Percentiles rank a stretch among this genome's conserved stretches.
These are phyloP conservation scores for Lymantria dispar DNA, from an alignment of 2,888 invertebrate genomes.

Conservation along the genomic window DNA sequence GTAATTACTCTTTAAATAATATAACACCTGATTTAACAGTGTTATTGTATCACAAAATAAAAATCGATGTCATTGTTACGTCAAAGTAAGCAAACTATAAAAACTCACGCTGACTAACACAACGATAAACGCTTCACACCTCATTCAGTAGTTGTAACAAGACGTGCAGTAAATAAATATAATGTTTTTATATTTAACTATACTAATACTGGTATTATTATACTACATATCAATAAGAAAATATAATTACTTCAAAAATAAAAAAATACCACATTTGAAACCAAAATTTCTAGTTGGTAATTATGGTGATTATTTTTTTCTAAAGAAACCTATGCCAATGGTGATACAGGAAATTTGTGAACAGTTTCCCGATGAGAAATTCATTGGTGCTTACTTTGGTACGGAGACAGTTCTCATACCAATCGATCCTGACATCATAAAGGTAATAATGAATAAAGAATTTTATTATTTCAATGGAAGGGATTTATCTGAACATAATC, in stretches of 20 bases:
- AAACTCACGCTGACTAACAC: too few relatives aligned
- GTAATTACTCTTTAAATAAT: too few relatives aligned
- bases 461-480: slow-evolving; percentile 44
- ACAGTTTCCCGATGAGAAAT: slow-evolving; percentile 39
- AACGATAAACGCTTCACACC: too few relatives aligned
- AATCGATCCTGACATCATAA: slow-evolving; percentile 44
- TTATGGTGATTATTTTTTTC: slow-evolving; percentile 25
- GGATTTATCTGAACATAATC: slow-evolving; percentile 30
- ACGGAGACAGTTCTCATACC: slow-evolving; percentile 46
- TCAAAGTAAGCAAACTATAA: too few relatives aligned
- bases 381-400: slow-evolving; percentile 45
- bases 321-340: slow-evolving; percentile 19
- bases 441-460: slow-evolving; percentile 43
- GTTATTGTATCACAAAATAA: too few relatives aligned
- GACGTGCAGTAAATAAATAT: neutral
- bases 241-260: slow-evolving; percentile 17
- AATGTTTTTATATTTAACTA: slow-evolving; percentile 11
- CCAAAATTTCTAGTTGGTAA: slow-evolving; percentile 22
- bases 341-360: slow-evolving; percentile 34
- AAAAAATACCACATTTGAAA: slow-evolving; percentile 4
- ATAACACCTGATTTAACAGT: too few relatives aligned
- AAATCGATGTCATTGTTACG: too few relatives aligned
- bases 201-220: slow-evolving; percentile 4
- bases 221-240: slow-evolving; percentile 10
- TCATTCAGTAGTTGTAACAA: too few relatives aligned